Evolutionary conservation across 2,888 invertebrate species (phyloP).

Genomic region (Conops quadrifasciatus): DNA sequence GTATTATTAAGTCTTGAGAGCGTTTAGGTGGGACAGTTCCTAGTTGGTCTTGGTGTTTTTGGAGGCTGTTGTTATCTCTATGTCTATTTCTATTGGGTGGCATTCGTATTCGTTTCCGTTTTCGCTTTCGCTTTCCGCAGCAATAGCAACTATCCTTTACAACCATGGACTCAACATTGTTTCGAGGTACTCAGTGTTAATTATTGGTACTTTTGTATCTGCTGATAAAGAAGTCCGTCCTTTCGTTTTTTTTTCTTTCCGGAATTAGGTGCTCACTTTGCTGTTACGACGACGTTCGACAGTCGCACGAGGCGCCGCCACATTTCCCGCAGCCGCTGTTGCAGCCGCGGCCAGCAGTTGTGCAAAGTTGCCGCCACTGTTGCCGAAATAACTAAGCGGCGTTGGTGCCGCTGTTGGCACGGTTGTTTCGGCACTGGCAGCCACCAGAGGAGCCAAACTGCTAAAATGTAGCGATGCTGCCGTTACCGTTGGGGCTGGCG

Average conservation of each 20-base stretch:
- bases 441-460: slow-evolving; percentile 5
- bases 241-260: background rate
- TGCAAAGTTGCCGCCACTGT: slow-evolving; percentile 60
- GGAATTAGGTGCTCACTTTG: slow-evolving; percentile 67
- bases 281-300: slow-evolving; percentile 68
- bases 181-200: slow-evolving; percentile 51
- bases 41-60: slow-evolving; percentile 32
- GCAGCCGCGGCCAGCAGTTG: slow-evolving; percentile 70
- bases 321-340: slow-evolving; percentile 18
- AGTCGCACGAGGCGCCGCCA: slow-evolving; percentile 22
- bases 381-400: slow-evolving; percentile 54
- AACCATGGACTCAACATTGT: slow-evolving; percentile 51
- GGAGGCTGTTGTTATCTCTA: slow-evolving; percentile 10
- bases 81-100: background rate
- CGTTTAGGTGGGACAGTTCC: slow-evolving; percentile 46
- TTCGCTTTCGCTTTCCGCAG: background rate
- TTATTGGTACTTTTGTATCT: slow-evolving; percentile 46
- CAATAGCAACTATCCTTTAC: slow-evolving; percentile 47
- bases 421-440: slow-evolving; percentile 3
- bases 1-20: slow-evolving; percentile 6
- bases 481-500: too few relatives aligned
- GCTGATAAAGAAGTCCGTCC: slow-evolving; percentile 25
- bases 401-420: slow-evolving; percentile 2
- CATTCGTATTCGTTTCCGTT: too few relatives aligned
- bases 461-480: slow-evolving; percentile 19